Evolutionary conservation across 1,140 invertebrate genomes (phyloP), one percentile per base, ranked within the genome.

Genomic region (Neodiprion lecontei): DNA sequence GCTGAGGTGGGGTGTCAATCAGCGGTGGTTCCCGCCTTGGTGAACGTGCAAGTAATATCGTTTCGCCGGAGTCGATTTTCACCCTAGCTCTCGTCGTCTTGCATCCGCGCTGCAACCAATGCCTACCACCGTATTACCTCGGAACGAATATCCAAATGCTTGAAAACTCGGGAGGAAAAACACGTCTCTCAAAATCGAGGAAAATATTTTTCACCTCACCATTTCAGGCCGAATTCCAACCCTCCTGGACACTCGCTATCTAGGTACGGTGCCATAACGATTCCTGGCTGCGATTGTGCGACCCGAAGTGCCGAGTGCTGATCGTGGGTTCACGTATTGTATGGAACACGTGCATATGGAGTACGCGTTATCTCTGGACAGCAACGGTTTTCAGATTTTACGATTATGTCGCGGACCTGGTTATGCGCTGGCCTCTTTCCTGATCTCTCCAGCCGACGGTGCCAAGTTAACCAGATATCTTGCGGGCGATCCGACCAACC

Each of bases 301-400:
- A 5, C 28, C 5, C 28, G 28, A 40, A 40, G 28, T 40, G 28
- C 28, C 28, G 2, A 40, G 28, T 40, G 28, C 28, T 40, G 28
- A 40, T 40, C 28, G 28, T 40, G 28, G 28, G 28, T 40, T 40
- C 28, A 40, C 28, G 28, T 40, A 40, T 40, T 40, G 28, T 40
- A 40, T 40, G 28, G 28, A 40, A 40, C 72, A 74, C 69, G 73
- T 80, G 71, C 76, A 70, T 76, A 79, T 76, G 72, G 75, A 72
- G 74, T 75, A 72, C 77, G 73, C 74, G 77, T 78, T 80, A 82
- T 82, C 77, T 73, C 68, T 73, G 12, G 70, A 72, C 40, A 70
- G 72, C 73, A 76, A 73, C 72, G 75, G 73, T 80, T 82, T 78
- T 76, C 78, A 78, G 76, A 81, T 80, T 81, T 82, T 80, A 81